Conservation (phyloP, 1,140 invertebrate genomes). For the Anthonomus grandis region DNA sequence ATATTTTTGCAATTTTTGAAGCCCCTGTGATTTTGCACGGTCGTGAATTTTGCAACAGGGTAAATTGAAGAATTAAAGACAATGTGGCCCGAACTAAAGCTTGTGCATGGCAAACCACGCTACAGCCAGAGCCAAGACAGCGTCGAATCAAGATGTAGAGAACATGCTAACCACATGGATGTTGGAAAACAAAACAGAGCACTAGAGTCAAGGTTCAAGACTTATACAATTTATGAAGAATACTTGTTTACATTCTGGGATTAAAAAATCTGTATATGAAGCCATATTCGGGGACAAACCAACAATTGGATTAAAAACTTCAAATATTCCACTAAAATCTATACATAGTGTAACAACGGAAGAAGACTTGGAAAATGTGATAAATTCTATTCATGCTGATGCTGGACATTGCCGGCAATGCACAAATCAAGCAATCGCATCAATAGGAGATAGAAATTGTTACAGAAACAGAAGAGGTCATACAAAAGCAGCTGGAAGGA, state of each 20-base stretch:
- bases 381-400: not conserved
- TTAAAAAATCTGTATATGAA: conserved; percentile 38
- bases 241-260: conserved; percentile 32
- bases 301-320: conserved; percentile 18
- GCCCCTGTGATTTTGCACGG: conserved; percentile 38
- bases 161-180: conserved; percentile 45
- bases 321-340: conserved; percentile 15
- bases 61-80: conserved; percentile 40
- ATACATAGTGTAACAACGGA: conserved; percentile 1
- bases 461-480: too few species aligned
- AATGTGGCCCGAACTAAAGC: conserved; percentile 48
- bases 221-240: conserved; percentile 43
- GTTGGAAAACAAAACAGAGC: conserved; percentile 31
- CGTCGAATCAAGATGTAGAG: conserved; percentile 44
- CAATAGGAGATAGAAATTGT: too few species aligned
- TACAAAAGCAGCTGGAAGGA: too few species aligned
- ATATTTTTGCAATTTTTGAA: conserved; percentile 40
- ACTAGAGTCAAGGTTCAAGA: conserved; percentile 41
- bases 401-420: too few species aligned
- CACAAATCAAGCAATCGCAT: too few species aligned
- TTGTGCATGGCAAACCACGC: conserved; percentile 44
- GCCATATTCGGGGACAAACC: conserved; percentile 25
- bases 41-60: conserved; percentile 33
- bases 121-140: conserved; percentile 38
- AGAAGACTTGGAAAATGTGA: conserved; percentile 1